Evolutionary conservation across 1,140 invertebrate genomes (phyloP).

Genomic region (Probaryconus sp.): DNA sequence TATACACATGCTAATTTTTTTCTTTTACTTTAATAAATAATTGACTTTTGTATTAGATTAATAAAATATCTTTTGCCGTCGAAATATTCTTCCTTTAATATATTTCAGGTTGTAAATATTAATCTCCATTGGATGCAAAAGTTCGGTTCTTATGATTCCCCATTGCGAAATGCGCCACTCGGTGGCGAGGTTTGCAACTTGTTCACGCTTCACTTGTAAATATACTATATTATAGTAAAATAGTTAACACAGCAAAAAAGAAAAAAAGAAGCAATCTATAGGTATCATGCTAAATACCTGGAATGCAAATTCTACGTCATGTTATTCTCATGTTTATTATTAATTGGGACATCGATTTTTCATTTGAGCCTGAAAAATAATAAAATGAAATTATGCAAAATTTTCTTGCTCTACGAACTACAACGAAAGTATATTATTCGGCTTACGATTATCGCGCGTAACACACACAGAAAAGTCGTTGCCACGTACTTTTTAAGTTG

Average conservation of each 20-base stretch:
- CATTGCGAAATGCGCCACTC: constrained; percentile 49
- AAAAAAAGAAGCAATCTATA: too few relatives aligned
- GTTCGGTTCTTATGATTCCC: constrained; percentile 47
- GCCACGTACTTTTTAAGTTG: constrained; percentile 57
- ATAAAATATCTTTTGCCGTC: constrained; percentile 14
- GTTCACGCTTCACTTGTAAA: constrained; percentile 73
- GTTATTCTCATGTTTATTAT: too few relatives aligned
- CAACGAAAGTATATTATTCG: too few relatives aligned
- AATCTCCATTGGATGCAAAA: constrained; percentile 25
- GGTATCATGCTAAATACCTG: too few relatives aligned
- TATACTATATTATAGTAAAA: constrained; percentile 71
- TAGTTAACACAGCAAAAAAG: constrained; percentile 67
- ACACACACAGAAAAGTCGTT: constrained; percentile 3
- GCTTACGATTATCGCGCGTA: neutral
- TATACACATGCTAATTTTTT: neutral
- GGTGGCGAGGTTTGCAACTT: constrained; percentile 15
- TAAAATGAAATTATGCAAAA: too few relatives aligned
- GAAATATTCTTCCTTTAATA: constrained; percentile 30
- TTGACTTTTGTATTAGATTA: neutral
- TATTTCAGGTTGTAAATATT: constrained; percentile 49
- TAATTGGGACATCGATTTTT: too few relatives aligned
- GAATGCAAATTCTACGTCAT: too few relatives aligned
- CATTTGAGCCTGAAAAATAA: too few relatives aligned
- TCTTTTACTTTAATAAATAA: neutral
- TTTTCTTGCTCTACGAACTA: too few relatives aligned